phyloP scores from a whole-genome alignment of 2,888 invertebrate species.

The Bunonema sp. region DNA sequence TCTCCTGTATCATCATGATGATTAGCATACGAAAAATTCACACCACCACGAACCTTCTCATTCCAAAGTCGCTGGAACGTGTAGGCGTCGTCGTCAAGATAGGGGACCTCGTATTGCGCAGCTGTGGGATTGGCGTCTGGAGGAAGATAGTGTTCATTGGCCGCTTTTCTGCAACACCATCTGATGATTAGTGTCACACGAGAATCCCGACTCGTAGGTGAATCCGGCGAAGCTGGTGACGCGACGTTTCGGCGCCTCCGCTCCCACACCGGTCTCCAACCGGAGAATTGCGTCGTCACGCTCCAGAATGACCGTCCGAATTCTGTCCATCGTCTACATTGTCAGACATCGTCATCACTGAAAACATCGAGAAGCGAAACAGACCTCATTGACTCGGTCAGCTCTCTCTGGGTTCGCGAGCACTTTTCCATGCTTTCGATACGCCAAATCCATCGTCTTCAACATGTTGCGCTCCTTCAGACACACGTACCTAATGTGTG shows the following conservation, averaged over 20 bases:
- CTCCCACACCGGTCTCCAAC: constrained; percentile 71
- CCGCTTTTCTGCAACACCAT: too few species aligned
- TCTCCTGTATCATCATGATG: too few species aligned
- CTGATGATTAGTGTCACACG: too few species aligned
- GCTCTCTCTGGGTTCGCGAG: constrained; percentile 41
- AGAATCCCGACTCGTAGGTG: constrained; percentile 36
- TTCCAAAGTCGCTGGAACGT: constrained; percentile 39
- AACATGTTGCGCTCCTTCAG: constrained; percentile 93
- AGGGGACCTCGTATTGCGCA: constrained; percentile 37
- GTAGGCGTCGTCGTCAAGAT: constrained; percentile 38
- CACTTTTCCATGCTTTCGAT: constrained; percentile 50
- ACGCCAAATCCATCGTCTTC: constrained; percentile 67
- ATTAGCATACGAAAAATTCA: too few species aligned
- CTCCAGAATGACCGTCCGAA: constrained; percentile 76
- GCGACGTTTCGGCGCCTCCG: constrained; percentile 20
- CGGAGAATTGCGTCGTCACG: constrained; percentile 73
- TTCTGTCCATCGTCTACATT: constrained; percentile 67
- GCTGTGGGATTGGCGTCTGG: too few species aligned
- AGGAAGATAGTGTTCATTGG: too few species aligned
- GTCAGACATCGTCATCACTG: background rate
- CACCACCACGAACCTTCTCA: too few species aligned
- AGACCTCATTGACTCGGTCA: constrained; percentile 32
- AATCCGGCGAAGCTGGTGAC: constrained; percentile 39
- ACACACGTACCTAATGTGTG: constrained; percentile 58
- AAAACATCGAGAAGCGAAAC: background rate